Conservation (phyloP, 2,797 vertebrate genomes). For the Atherinosoma microstoma region DNA sequence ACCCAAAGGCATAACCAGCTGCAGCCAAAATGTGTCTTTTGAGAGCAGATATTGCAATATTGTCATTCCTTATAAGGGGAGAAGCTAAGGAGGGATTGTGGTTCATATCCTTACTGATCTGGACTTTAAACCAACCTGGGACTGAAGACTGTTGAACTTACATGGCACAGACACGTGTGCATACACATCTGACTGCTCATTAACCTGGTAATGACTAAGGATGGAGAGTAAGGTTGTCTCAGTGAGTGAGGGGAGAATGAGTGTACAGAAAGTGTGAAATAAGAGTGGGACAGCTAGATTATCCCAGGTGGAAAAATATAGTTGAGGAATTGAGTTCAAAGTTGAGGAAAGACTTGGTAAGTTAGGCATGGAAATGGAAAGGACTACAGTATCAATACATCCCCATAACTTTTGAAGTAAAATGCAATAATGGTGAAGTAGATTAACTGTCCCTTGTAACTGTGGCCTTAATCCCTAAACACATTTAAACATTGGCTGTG, state of each 20-base stretch:
- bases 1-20: constrained; percentile 50
- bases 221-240: constrained; percentile 38
- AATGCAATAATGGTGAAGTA: constrained; percentile 75
- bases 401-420: constrained; percentile 53
- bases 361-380: constrained; percentile 46
- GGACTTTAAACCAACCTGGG: constrained; percentile 40
- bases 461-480: constrained; percentile 80
- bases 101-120: constrained; percentile 32
- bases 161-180: constrained; percentile 5
- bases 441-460: constrained; percentile 69
- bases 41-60: constrained; percentile 55
- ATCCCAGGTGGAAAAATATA: constrained; percentile 22
- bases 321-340: no score
- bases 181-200: constrained; percentile 34
- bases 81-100: constrained; percentile 37
- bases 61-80: constrained; percentile 57
- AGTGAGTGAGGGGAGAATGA: constrained; percentile 18
- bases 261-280: constrained; percentile 39
- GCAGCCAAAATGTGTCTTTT: constrained; percentile 74
- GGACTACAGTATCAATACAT: constrained; percentile 43
- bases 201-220: constrained; percentile 36
- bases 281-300: constrained; percentile 10
- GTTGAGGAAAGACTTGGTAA: constrained; percentile 37
- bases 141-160: constrained; percentile 21
- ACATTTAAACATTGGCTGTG: constrained; percentile 65